A percentile compares a stretch with the other conserved stretches of the same genome.
Conservation (phyloP, 2,888 invertebrate species). For the Metellina segmentata region DNA sequence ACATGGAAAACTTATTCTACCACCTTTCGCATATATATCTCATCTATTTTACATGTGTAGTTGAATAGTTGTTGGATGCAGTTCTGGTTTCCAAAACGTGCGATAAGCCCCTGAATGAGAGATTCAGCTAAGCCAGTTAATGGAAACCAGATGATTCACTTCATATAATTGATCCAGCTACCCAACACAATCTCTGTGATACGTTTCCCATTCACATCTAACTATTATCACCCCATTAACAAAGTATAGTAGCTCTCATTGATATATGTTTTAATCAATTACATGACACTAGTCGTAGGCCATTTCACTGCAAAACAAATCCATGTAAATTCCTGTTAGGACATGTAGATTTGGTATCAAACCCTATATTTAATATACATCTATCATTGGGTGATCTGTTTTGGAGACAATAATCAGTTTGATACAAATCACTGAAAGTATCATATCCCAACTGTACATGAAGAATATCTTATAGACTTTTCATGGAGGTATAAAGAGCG, state of each 20-base stretch:
- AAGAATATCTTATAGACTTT: too few relatives aligned
- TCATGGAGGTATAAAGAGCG: too few relatives aligned
- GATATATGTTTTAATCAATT: not conserved
- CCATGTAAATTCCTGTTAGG: too few relatives aligned
- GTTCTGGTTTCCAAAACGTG: not conserved
- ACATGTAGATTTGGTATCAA: not conserved
- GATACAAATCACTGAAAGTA: too few relatives aligned
- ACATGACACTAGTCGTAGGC: not conserved
- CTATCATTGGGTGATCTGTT: not conserved
- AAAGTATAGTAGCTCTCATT: not conserved
- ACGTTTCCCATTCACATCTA: not conserved
- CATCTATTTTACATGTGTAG: too few relatives aligned
- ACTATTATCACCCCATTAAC: not conserved
- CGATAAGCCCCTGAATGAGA: not conserved
- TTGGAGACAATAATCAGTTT: not conserved
- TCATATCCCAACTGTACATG: too few relatives aligned
- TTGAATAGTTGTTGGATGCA: too few relatives aligned
- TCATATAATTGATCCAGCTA: not conserved
- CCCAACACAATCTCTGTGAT: not conserved
- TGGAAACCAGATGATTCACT: not conserved
- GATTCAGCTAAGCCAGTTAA: not conserved
- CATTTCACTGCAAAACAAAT: not conserved
- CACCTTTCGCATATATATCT: too few relatives aligned
- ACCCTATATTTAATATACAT: not conserved
- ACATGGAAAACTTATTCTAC: too few relatives aligned